These are phyloP conservation scores for Drosophila kepulauana DNA, from an alignment of 1,140 invertebrate species.

Conservation along the genomic window DNA sequence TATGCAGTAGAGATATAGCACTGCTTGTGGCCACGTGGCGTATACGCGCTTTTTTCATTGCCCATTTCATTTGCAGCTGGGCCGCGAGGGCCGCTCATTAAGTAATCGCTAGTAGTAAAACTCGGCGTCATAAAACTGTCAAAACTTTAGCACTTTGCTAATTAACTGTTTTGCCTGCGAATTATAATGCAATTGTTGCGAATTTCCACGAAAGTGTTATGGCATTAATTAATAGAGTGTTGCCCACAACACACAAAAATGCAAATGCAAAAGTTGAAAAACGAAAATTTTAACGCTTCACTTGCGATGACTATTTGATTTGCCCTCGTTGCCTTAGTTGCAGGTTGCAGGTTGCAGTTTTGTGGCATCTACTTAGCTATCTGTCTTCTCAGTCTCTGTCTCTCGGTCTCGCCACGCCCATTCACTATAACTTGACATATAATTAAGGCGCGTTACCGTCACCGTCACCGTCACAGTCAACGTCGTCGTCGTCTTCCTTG, in stretches of 20 bases:
- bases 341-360: conserved; percentile 1
- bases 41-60: conserved; percentile 68
- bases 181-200: conserved; percentile 13
- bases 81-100: conserved; percentile 18
- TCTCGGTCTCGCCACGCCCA: conserved; percentile 23
- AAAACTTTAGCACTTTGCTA: conserved; percentile 40
- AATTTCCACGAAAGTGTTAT: conserved; percentile 1
- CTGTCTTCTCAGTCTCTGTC: conserved; percentile 3
- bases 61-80: conserved; percentile 40
- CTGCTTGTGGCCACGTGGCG: conserved; percentile 42
- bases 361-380: conserved; percentile 27
- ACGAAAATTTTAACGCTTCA: background rate
- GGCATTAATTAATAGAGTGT: conserved; percentile 9
- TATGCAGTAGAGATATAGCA: conserved; percentile 2
- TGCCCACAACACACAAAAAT: background rate
- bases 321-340: conserved; percentile 24
- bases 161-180: conserved; percentile 30
- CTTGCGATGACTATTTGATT: background rate
- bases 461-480: background rate
- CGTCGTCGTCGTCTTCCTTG: background rate
- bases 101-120: conserved; percentile 26
- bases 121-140: conserved; percentile 28
- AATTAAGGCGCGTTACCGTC: conserved; percentile 37
- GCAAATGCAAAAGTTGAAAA: background rate
- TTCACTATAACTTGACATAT: conserved; percentile 44